These are phyloP conservation scores for Cyphomyrus discorhynchus DNA, from an alignment of 2,113 vertebrate genomes.

Conservation along the genomic window DNA sequence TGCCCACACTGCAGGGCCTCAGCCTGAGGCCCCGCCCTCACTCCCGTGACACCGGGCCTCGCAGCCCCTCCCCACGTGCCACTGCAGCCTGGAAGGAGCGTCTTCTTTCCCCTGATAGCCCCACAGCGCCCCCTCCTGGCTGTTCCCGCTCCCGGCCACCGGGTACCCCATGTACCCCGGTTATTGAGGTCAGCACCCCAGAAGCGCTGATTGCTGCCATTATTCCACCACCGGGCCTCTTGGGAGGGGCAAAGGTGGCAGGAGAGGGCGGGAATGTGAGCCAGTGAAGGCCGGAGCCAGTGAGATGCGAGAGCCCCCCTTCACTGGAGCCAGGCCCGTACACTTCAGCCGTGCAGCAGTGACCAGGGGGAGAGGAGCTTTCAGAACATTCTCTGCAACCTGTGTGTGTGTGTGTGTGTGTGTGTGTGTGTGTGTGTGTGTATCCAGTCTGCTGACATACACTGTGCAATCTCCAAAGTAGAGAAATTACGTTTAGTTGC, in stretches of 20 bases:
- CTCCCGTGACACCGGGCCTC: constrained; percentile 63
- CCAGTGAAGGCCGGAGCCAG: background rate
- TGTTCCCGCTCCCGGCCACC: constrained; percentile 52
- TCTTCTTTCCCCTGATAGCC: constrained; percentile 50
- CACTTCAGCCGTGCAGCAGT: background rate
- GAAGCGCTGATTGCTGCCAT: constrained; percentile 63
- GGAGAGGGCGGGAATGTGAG: background rate
- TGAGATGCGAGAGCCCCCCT: background rate
- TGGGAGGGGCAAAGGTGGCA: background rate
- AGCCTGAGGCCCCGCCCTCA: constrained; percentile 64
- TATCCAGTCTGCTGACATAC: background rate
- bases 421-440: background rate
- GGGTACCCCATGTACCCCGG: constrained; percentile 41
- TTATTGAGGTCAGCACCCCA: constrained; percentile 46
- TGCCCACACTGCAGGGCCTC: constrained; percentile 82
- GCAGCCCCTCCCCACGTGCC: constrained; percentile 69
- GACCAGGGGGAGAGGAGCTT: background rate
- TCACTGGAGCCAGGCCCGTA: background rate
- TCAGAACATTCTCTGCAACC: background rate
- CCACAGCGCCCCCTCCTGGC: constrained; percentile 48
- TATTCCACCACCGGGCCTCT: constrained; percentile 48
- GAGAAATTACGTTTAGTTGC: background rate
- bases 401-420: background rate
- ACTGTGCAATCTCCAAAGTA: background rate
- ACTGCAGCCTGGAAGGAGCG: constrained; percentile 46